Base-by-base conservation (phyloP, 2,797 vertebrate genomes). In the Poecile montanus region DNA sequence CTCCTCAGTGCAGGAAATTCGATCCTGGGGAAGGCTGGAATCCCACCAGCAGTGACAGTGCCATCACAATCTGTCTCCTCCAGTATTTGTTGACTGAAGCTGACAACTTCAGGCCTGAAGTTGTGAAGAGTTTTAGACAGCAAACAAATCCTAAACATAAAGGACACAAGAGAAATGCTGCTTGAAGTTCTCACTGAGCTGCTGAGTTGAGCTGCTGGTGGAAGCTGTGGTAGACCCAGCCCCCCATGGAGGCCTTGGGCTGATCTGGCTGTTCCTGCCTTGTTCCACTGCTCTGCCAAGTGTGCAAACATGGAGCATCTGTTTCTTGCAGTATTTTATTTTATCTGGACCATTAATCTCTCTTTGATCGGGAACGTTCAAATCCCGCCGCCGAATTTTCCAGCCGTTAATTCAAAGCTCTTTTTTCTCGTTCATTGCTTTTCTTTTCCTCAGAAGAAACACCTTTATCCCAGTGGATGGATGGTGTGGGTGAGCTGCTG, bases 261-360 rank as follows among this genome's bases (percentile, higher is more conserved):
- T 53, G 38, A 8, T 22, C 13, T 0, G 30, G 36, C 68, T 57
- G 13, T 19, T 56, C 20, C 68, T 91, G 72, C 45, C 45, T 18
- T 11, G 22, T 68, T 58, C 62, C 74, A 8, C 1, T 75, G 66
- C 67, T 54, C 66, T 93, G 70, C 38, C 74, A 51, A 86, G 51
- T 27, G 42, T 68, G 84, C 56, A 95, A 85, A 89, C 84, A 87
- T 7, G 26, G 80, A 89, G 74, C 84, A 87, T 90, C 89, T 94
- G 86, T 45, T 91, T 82, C 71, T 91, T 89, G 58, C 5, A n/a
- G 53, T 30, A 1, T n/a, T 25, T 51, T 61, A 48, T 75, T 57
- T 71, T 51, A 58, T 56, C 77, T 67, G 77, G 44, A 36, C 60
- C 60, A 70, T 89, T 95, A 81, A 73, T 76, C 63, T 87, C 54